Percentiles rank a stretch among this genome's conserved stretches.
Conservation (phyloP, 2,113 vertebrate species). For the Thymallus thymallus region DNA sequence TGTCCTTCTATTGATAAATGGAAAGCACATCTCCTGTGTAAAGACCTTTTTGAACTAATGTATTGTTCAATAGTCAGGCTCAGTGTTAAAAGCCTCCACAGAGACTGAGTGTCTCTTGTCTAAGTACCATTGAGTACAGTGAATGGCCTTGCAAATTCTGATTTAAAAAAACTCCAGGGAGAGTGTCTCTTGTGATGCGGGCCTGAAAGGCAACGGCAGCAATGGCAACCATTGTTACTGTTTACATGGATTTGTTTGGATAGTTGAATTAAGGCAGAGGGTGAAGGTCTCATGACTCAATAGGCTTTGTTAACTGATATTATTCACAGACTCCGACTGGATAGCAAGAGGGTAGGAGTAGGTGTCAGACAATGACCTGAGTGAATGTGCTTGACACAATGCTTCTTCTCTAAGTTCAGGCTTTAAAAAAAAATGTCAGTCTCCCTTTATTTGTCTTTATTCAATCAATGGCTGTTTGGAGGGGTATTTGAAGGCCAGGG, state of each 20-base stretch:
- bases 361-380: not conserved
- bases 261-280: conserved; percentile 68
- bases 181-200: conserved; percentile 23
- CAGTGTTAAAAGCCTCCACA: conserved; percentile 44
- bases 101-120: conserved; percentile 36
- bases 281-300: conserved; percentile 63
- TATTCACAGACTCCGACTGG: conserved; percentile 71
- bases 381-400: not conserved
- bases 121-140: conserved; percentile 28
- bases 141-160: conserved; percentile 40
- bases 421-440: not conserved
- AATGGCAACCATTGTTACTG: conserved; percentile 46
- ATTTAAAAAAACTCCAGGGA: conserved; percentile 11
- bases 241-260: conserved; percentile 74
- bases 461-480: too few species aligned
- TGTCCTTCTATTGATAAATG: conserved; percentile 4
- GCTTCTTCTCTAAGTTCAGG: not conserved
- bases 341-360: conserved; percentile 52
- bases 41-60: conserved; percentile 35
- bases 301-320: conserved; percentile 76
- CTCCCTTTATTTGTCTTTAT: too few species aligned
- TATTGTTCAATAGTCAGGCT: not conserved
- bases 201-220: conserved; percentile 21
- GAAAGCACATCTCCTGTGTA: conserved; percentile 8
- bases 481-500: too few species aligned